Evolutionary conservation across 2,113 vertebrate species (phyloP).

Genomic region (Colossoma macropomum): DNA sequence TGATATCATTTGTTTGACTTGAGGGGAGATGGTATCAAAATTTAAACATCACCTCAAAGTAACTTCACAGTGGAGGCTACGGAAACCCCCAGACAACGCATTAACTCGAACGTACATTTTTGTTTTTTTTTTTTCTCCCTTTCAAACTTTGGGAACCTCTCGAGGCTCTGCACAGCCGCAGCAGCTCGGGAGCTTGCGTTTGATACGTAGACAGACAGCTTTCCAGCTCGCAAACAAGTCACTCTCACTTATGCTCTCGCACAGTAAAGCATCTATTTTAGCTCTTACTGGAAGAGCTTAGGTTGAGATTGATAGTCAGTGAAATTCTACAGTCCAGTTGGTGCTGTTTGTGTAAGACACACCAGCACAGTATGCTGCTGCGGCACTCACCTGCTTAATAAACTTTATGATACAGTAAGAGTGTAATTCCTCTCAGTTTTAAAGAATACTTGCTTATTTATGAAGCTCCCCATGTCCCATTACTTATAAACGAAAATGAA

Average conservation of each 20-base stretch:
- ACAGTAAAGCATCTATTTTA: background rate
- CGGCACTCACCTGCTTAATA: conserved; percentile 68
- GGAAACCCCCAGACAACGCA: background rate
- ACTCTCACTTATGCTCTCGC: conserved; percentile 14
- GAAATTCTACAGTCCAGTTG: conserved; percentile 1
- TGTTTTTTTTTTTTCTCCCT: background rate
- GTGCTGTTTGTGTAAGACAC: conserved; percentile 1
- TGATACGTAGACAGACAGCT: conserved; percentile 10
- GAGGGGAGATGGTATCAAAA: conserved; percentile 11
- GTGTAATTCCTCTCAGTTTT: conserved; percentile 64
- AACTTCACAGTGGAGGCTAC: background rate
- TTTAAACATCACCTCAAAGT: conserved; percentile 33
- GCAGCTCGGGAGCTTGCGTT: background rate
- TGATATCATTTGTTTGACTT: conserved; percentile 43
- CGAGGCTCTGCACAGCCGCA: background rate
- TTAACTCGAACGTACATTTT: background rate
- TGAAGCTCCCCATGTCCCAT: conserved; percentile 71
- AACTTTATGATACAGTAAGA: conserved; percentile 69
- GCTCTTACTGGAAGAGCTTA: background rate
- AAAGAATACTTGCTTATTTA: conserved; percentile 72
- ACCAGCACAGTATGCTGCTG: conserved; percentile 11
- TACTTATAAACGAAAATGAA: conserved; percentile 77
- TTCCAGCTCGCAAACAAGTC: conserved; percentile 21
- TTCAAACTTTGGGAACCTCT: background rate
- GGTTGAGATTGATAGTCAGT: background rate